A percentile compares a stretch with the other conserved stretches of the same genome.
phyloP scores from a whole-genome alignment of 2,888 invertebrate genomes.

The Agrotis clavis region DNA sequence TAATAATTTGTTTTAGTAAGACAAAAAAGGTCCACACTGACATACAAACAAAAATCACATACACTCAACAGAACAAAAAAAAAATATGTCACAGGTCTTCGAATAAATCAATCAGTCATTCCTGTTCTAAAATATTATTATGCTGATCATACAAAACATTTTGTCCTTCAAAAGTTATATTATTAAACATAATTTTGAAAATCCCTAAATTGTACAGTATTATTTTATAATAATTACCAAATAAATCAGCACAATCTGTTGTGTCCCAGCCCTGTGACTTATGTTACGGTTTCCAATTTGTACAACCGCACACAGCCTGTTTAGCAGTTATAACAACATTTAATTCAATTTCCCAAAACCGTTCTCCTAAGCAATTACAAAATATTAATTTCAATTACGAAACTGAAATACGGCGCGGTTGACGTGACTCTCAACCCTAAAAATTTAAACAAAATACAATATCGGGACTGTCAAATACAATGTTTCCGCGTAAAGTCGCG shows the following conservation, averaged over 20 bases:
- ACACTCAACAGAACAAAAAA: no score
- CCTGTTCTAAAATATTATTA: no score
- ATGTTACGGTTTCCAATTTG: conserved; percentile 38
- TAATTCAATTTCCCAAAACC: conserved; percentile 42
- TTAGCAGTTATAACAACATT: conserved; percentile 38
- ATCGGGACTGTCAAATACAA: conserved; percentile 42
- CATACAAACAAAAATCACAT: no score
- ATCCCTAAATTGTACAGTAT: conserved; percentile 28
- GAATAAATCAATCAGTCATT: no score
- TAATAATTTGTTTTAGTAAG: no score
- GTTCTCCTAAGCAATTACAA: conserved; percentile 44
- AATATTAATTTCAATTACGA: conserved; percentile 48
- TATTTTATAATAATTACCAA: conserved; percentile 39
- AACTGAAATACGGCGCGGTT: conserved; percentile 22
- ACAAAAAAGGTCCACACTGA: no score
- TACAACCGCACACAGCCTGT: conserved; percentile 40
- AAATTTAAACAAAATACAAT: conserved; percentile 39
- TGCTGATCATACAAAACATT: not conserved
- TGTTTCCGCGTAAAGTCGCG: conserved; percentile 21
- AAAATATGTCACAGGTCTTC: no score
- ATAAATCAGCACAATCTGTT: conserved; percentile 53
- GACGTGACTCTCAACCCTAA: conserved; percentile 48
- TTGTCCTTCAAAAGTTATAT: not conserved
- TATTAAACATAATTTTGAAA: conserved; percentile 8
- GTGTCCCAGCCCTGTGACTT: conserved; percentile 27